Percentiles rank a stretch among this genome's conserved stretches.
Evolutionary conservation across 2,888 invertebrate genomes (phyloP).

Genomic region (Ophion ellenae): DNA sequence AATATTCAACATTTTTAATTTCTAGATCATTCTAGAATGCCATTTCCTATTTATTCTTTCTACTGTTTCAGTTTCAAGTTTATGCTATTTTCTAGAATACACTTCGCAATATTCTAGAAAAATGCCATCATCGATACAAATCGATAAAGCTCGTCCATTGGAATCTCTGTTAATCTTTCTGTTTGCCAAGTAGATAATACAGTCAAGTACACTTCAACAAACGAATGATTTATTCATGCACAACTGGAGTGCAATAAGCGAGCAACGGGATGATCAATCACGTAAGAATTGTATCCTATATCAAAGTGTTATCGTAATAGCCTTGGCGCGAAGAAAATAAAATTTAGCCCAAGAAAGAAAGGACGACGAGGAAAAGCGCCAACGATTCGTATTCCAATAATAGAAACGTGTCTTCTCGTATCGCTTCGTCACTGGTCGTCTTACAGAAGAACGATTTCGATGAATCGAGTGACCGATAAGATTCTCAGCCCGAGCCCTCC

Average conservation of each 20-base stretch:
- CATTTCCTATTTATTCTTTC: no score
- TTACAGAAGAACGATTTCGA: slow-evolving; percentile 41
- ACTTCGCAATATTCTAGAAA: neutral
- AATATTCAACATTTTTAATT: neutral
- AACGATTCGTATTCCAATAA: slow-evolving; percentile 48
- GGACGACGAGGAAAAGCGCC: neutral
- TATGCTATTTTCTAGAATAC: neutral
- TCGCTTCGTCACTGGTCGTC: slow-evolving; percentile 22
- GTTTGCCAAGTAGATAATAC: neutral
- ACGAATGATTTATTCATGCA: neutral
- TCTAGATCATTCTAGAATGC: neutral
- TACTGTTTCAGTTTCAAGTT: neutral
- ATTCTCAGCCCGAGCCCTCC: neutral
- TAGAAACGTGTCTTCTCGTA: slow-evolving; percentile 36
- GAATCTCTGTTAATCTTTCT: neutral
- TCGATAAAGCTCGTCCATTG: neutral
- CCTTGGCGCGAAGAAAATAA: slow-evolving; percentile 31
- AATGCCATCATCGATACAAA: neutral
- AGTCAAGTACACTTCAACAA: neutral
- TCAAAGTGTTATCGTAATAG: slow-evolving; percentile 39
- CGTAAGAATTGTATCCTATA: slow-evolving; percentile 41
- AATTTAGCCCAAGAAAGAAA: neutral
- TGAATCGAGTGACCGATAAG: slow-evolving; percentile 66
- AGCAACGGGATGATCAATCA: slow-evolving; percentile 4
- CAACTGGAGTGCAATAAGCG: neutral